Conservation (phyloP, 2,888 invertebrate species). For the Allolobophora icterica region DNA sequence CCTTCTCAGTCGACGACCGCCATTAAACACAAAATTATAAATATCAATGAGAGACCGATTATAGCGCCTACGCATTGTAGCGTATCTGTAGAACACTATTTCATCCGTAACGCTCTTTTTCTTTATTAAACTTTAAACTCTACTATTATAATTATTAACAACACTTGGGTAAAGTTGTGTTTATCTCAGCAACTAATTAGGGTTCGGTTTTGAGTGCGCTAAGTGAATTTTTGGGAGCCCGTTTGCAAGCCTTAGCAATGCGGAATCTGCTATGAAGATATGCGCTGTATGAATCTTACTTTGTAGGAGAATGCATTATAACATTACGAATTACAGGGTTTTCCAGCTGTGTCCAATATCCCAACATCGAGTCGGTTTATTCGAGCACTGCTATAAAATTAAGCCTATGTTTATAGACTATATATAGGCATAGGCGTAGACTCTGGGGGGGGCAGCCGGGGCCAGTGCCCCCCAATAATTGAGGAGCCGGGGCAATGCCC, state of each 20-base stretch:
- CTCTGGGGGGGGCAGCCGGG: too few relatives aligned
- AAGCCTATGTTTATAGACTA: not conserved
- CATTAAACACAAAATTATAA: slow-evolving; percentile 2
- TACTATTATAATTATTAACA: not conserved
- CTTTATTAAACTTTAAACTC: not conserved
- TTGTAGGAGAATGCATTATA: not conserved
- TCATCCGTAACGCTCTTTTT: not conserved
- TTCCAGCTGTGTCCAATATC: not conserved
- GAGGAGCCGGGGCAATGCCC: too few relatives aligned
- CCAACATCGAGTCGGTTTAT: not conserved
- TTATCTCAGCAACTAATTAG: too few relatives aligned
- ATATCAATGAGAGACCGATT: not conserved
- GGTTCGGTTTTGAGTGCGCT: not conserved
- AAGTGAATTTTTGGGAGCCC: not conserved
- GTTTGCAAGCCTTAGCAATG: not conserved
- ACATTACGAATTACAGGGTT: not conserved
- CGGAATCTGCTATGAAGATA: not conserved
- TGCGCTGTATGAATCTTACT: not conserved
- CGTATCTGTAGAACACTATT: not conserved
- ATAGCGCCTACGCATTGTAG: not conserved
- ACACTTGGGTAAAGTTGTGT: not conserved
- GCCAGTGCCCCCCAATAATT: too few relatives aligned
- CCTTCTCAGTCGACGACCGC: slow-evolving; percentile 2
- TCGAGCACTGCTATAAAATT: not conserved
- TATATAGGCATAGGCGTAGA: too few relatives aligned